Conservation (phyloP, 2,888 invertebrate species). For the Dasypolia templi region DNA sequence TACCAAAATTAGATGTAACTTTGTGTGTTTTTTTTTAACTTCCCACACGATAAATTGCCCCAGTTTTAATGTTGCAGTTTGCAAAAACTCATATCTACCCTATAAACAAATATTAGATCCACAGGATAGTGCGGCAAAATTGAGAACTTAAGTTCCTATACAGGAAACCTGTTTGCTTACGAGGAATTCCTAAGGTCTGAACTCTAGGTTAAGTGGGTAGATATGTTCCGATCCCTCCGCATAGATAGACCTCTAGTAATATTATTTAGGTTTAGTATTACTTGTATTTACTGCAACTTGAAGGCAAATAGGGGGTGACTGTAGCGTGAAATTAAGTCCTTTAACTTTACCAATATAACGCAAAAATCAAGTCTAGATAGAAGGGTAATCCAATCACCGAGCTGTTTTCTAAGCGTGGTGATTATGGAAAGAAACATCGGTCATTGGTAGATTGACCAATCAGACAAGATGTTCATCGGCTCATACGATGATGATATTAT, state of each 20-base stretch:
- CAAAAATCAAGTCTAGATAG: neutral
- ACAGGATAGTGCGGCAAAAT: neutral
- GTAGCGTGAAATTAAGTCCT: neutral
- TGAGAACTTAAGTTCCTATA: neutral
- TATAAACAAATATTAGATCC: neutral
- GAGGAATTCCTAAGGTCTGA: slow-evolving; percentile 28
- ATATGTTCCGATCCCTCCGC: neutral
- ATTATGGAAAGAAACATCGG: neutral
- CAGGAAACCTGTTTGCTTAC: slow-evolving; percentile 33
- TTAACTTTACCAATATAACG: neutral
- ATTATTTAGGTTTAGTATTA: neutral
- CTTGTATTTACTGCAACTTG: neutral
- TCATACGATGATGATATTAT: neutral
- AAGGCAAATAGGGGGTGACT: neutral
- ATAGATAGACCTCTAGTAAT: neutral
- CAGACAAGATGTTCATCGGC: neutral
- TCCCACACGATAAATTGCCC: neutral
- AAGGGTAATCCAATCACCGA: neutral
- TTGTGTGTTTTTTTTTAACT: neutral
- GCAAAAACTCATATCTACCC: neutral
- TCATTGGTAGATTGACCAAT: neutral
- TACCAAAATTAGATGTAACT: too few relatives aligned
- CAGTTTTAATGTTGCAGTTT: neutral
- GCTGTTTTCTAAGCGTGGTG: neutral
- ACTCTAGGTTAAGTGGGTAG: neutral